These are phyloP conservation scores for Malachius bipustulatus DNA, from an alignment of 2,888 invertebrate genomes.

Conservation along the genomic window DNA sequence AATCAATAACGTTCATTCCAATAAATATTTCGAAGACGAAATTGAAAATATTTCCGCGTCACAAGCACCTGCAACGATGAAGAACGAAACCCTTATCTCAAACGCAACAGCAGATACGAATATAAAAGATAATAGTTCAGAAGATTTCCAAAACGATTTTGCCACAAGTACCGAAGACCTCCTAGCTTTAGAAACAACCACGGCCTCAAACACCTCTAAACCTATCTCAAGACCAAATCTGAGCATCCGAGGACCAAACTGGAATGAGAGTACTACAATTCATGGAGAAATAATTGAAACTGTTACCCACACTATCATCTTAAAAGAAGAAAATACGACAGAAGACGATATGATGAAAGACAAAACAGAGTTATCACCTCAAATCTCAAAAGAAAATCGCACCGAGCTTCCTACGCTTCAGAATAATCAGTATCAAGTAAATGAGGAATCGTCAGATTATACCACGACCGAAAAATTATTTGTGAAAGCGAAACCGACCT, in stretches of 20 bases:
- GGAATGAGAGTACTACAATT: conserved; percentile 18
- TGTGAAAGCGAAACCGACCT: conserved; percentile 23
- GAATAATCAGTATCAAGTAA: conserved; percentile 28
- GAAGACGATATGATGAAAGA: conserved; percentile 4
- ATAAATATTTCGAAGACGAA: conserved; percentile 22
- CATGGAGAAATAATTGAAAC: conserved; percentile 26
- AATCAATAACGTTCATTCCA: conserved; percentile 31
- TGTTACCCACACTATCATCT: conserved; percentile 23
- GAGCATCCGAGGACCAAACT: background rate
- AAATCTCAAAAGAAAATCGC: conserved; percentile 8
- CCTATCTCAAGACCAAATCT: background rate
- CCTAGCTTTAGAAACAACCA: conserved; percentile 34
- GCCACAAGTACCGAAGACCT: conserved; percentile 32
- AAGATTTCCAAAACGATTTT: conserved; percentile 16
- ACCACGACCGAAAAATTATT: conserved; percentile 30
- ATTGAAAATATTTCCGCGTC: conserved; percentile 9
- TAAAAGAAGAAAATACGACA: conserved; percentile 12
- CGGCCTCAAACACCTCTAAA: conserved; percentile 12
- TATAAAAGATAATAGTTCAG: background rate
- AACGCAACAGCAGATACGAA: background rate
- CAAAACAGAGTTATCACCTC: conserved; percentile 10
- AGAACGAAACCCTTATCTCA: conserved; percentile 4
- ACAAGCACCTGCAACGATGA: conserved; percentile 11
- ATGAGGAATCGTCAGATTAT: conserved; percentile 23
- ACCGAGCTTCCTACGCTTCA: conserved; percentile 11